Percentiles rank a stretch among this genome's conserved stretches.
phyloP scores from a whole-genome alignment of 2,888 invertebrate species.

The Endomychus coccineus region DNA sequence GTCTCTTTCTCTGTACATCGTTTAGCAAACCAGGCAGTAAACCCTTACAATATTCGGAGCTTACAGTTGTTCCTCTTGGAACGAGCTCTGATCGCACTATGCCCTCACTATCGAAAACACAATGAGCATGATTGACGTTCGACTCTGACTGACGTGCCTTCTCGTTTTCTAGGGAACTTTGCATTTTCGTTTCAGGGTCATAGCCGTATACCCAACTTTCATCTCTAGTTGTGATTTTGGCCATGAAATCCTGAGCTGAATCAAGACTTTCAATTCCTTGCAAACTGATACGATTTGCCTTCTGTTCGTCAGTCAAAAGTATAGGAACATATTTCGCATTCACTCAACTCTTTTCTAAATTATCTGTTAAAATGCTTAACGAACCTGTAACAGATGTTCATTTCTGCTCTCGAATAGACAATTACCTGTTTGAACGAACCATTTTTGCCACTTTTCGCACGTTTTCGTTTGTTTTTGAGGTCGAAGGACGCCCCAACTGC shows the following conservation, averaged over 20 bases:
- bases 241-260: slow-evolving; percentile 12
- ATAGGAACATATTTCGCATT: background rate
- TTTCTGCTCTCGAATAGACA: background rate
- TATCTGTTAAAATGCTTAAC: background rate
- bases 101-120: slow-evolving; percentile 15
- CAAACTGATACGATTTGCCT: slow-evolving; percentile 15
- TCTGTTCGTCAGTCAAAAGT: slow-evolving; percentile 12
- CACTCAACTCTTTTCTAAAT: background rate
- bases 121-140: slow-evolving; percentile 15
- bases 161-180: slow-evolving; percentile 19
- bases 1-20: slow-evolving; percentile 17
- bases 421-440: slow-evolving; percentile 1
- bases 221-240: slow-evolving; percentile 12
- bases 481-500: background rate
- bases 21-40: slow-evolving; percentile 17
- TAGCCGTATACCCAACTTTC: slow-evolving; percentile 12
- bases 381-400: background rate
- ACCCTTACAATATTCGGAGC: slow-evolving; percentile 15
- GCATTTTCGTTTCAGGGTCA: slow-evolving; percentile 14
- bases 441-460: slow-evolving; percentile 1
- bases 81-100: slow-evolving; percentile 1
- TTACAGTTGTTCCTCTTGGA: slow-evolving; percentile 17
- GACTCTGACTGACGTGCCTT: slow-evolving; percentile 19
- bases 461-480: background rate
- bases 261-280: slow-evolving; percentile 12